Conservation (phyloP, 2,888 invertebrate genomes). For the Muscina levida region DNA sequence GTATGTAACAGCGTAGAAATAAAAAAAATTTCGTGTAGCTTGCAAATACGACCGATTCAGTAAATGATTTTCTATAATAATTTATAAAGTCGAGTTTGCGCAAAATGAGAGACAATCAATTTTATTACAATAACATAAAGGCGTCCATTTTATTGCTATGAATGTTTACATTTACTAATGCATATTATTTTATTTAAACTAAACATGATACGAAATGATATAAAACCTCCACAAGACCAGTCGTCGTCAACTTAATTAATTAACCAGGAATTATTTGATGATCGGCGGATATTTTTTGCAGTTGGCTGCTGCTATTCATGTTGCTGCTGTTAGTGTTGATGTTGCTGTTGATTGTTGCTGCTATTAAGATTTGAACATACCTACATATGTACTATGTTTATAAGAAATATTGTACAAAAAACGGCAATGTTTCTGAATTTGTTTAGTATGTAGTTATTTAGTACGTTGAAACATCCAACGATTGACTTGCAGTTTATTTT, state of each 20-base stretch:
- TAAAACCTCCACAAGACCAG: too few species aligned
- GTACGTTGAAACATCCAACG: conserved; percentile 14
- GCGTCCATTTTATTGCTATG: conserved; percentile 9
- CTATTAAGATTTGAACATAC: not conserved
- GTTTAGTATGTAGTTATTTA: conserved; percentile 13
- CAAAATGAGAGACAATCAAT: too few species aligned
- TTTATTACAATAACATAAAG: too few species aligned
- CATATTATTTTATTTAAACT: not conserved
- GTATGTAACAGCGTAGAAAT: too few species aligned
- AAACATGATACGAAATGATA: too few species aligned
- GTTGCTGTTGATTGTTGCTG: not conserved
- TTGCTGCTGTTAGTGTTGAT: not conserved
- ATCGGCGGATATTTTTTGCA: not conserved
- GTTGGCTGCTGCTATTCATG: not conserved
- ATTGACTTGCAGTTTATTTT: not conserved
- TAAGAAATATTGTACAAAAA: conserved; percentile 9
- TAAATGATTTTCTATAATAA: too few species aligned
- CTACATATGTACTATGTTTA: not conserved
- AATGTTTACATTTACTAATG: conserved; percentile 8
- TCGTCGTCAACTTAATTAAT: too few species aligned
- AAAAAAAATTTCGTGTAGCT: too few species aligned
- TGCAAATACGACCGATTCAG: too few species aligned
- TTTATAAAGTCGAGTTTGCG: too few species aligned
- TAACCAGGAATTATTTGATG: not conserved
- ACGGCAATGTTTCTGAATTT: conserved; percentile 25